phyloP scores from a whole-genome alignment of 2,888 invertebrate genomes.

The Imbricaverruca yamaguchii region DNA sequence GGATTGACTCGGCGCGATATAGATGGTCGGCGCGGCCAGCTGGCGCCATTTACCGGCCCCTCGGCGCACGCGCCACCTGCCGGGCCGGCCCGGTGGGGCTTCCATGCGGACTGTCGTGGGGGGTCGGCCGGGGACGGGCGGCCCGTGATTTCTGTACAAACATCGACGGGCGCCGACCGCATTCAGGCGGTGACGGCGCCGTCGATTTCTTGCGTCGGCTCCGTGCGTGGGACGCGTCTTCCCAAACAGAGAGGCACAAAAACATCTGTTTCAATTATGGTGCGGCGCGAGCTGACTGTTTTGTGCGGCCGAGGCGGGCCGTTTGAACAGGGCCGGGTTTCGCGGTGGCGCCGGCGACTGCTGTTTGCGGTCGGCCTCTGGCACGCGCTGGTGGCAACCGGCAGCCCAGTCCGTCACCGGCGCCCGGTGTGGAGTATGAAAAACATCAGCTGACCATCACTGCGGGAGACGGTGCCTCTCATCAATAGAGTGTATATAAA shows the following conservation, averaged over 20 bases:
- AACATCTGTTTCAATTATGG: not conserved
- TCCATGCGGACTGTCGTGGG: not conserved
- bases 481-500: no score
- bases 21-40: not conserved
- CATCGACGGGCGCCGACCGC: not conserved
- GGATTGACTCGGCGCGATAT: not conserved
- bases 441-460: no score
- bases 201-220: not conserved
- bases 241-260: not conserved
- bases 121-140: not conserved
- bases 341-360: not conserved
- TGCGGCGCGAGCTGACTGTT: not conserved
- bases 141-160: constrained; percentile 1
- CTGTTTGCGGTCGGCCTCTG: no score
- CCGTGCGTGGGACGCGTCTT: not conserved
- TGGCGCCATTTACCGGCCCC: not conserved
- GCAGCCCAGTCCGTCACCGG: no score
- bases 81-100: not conserved
- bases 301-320: no score
- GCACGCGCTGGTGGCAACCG: no score
- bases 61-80: not conserved
- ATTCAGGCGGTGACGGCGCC: not conserved
- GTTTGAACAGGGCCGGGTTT: not conserved
- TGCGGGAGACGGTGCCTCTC: no score
- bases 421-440: no score